Evolutionary conservation across 2,888 invertebrate species (phyloP).

Genomic region (Bursaphelenchus okinawaensis): DNA sequence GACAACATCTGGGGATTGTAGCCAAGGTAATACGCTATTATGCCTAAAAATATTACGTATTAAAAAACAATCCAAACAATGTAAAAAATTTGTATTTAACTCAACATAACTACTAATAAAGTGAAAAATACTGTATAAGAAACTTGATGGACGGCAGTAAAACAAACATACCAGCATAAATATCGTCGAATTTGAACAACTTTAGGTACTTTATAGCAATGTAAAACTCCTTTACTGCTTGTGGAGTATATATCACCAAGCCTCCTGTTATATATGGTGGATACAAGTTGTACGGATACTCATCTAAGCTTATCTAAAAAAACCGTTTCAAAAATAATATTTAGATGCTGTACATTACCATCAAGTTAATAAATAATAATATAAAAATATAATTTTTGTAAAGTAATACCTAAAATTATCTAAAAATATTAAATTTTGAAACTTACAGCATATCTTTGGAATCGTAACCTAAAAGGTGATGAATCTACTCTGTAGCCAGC

Average conservation of each 20-base stretch:
- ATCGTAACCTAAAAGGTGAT: conserved; percentile 44
- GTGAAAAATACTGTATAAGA: not conserved
- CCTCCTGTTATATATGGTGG: conserved; percentile 55
- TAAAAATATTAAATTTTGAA: not conserved
- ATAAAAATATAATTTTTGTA: no score
- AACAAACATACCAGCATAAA: conserved; percentile 49
- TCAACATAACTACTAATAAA: not conserved
- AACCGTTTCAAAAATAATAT: not conserved
- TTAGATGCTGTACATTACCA: no score
- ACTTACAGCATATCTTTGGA: conserved; percentile 42
- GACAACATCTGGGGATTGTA: conserved; percentile 11
- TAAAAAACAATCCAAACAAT: not conserved
- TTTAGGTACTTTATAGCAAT: conserved; percentile 30
- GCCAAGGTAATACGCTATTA: conserved; percentile 26
- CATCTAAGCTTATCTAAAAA: conserved; percentile 40
- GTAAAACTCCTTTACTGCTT: conserved; percentile 35
- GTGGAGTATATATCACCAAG: conserved; percentile 39
- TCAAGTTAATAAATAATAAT: no score
- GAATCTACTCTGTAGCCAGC: conserved; percentile 45
- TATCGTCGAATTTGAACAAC: conserved; percentile 47
- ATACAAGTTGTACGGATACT: conserved; percentile 49
- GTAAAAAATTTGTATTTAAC: not conserved
- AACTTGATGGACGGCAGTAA: no score
- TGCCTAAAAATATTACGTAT: conserved; percentile 12
- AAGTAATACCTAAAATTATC: not conserved